Conservation (phyloP, 2,888 invertebrate species). For the Fabriciana adippe region DNA sequence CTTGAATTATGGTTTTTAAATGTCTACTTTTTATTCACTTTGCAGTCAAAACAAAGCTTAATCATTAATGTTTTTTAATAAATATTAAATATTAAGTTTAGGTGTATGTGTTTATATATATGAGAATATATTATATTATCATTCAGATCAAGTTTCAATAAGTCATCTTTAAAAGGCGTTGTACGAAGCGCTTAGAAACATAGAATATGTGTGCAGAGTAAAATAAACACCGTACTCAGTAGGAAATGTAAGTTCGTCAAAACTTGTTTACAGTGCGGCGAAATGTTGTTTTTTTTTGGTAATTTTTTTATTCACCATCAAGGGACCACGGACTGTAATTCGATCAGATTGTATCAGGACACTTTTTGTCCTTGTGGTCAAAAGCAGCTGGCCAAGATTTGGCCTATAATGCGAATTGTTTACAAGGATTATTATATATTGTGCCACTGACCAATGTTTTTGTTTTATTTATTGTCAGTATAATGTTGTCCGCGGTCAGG, state of each 20-base stretch:
- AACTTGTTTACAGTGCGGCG: constrained; percentile 63
- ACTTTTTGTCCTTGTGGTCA: constrained; percentile 79
- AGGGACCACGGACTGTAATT: constrained; percentile 73
- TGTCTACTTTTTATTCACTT: background rate
- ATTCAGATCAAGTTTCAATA: constrained; percentile 4
- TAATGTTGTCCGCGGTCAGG: constrained; percentile 14
- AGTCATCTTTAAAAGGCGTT: background rate
- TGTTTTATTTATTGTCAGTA: constrained; percentile 23
- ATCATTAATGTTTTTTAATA: background rate
- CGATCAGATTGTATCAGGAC: constrained; percentile 78
- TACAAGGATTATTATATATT: constrained; percentile 45
- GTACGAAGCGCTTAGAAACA: constrained; percentile 6
- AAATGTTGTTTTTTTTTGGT: constrained; percentile 54
- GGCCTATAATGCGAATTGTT: constrained; percentile 56
- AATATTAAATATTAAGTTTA: too few relatives aligned
- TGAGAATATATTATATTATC: background rate
- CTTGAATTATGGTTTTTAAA: background rate
- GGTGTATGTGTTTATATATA: background rate
- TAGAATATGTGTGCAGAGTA: constrained; percentile 40
- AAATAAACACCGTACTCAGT: constrained; percentile 60
- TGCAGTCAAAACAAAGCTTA: background rate
- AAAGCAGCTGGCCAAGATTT: constrained; percentile 72
- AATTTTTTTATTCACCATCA: constrained; percentile 58
- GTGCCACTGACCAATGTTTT: constrained; percentile 31
- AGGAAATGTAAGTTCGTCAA: constrained; percentile 56